Evolutionary conservation across 2,797 vertebrate genomes (phyloP).

Genomic region (Pipistrellus nathusii): DNA sequence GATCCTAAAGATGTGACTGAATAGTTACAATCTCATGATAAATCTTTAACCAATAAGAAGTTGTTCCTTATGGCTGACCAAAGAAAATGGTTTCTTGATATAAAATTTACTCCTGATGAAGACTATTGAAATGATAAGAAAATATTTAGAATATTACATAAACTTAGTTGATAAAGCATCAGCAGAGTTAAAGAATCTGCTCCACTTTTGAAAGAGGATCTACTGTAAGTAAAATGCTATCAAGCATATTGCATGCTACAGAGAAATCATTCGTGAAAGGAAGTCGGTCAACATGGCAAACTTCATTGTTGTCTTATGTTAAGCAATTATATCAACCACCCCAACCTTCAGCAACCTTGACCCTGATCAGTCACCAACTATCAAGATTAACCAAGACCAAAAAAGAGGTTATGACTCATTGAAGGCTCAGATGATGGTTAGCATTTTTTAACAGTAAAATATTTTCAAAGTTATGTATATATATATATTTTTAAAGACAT

Average conservation of each 20-base stretch:
- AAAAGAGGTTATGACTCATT: background rate
- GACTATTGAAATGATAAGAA: background rate
- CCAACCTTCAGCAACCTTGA: background rate
- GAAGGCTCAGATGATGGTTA: background rate
- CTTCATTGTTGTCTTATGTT: background rate
- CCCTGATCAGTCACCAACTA: background rate
- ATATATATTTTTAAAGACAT: background rate
- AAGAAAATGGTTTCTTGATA: background rate
- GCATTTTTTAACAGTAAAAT: background rate
- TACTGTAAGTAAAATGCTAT: background rate
- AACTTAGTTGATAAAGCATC: background rate
- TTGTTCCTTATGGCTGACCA: background rate
- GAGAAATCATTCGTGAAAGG: background rate
- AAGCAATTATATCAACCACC: background rate
- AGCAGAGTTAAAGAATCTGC: background rate
- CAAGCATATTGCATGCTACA: background rate
- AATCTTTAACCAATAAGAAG: background rate
- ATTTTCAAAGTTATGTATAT: background rate
- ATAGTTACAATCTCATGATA: background rate
- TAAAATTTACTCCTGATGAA: background rate
- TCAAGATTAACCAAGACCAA: background rate
- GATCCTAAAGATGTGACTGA: background rate
- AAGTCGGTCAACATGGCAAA: background rate
- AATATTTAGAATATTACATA: background rate
- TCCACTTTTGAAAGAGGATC: background rate